phyloP scores from a whole-genome alignment of 2,888 invertebrate genomes.

The Acanthosepion lycidas region DNA sequence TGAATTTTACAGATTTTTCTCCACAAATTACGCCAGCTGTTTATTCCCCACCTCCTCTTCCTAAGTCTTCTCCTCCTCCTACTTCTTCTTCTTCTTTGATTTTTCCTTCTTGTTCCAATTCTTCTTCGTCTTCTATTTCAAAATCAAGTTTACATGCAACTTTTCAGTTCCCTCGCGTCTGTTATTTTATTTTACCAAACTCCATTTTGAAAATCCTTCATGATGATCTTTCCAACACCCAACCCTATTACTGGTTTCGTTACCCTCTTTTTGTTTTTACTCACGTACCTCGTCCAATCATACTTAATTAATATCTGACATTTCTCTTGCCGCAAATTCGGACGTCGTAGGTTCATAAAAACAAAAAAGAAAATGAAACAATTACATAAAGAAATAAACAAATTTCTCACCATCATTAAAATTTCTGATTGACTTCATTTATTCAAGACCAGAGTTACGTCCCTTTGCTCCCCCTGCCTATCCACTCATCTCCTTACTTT shows the following conservation, averaged over 20 bases:
- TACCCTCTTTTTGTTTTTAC: neutral
- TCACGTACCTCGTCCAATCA: neutral
- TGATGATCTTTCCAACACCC: neutral
- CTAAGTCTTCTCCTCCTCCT: neutral
- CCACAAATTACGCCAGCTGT: neutral
- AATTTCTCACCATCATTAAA: neutral
- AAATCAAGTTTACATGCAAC: neutral
- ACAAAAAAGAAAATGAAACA: neutral
- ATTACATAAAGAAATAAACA: neutral
- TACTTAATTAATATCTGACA: neutral
- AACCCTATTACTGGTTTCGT: too few species aligned
- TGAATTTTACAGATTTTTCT: neutral
- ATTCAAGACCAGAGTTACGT: neutral
- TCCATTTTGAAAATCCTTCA: neutral
- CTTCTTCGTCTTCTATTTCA: neutral
- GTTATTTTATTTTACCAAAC: neutral
- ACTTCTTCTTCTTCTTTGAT: neutral
- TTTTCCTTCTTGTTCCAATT: neutral
- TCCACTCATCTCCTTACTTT: neutral
- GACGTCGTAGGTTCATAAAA: neutral
- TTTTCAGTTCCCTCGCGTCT: neutral
- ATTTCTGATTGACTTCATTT: slow-evolving; percentile 20
- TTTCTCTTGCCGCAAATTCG: neutral
- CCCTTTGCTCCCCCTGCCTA: neutral
- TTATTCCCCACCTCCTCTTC: neutral